Evolutionary conservation across 2,888 invertebrate species (phyloP).

Genomic region (Drosophila cyrtoloma): DNA sequence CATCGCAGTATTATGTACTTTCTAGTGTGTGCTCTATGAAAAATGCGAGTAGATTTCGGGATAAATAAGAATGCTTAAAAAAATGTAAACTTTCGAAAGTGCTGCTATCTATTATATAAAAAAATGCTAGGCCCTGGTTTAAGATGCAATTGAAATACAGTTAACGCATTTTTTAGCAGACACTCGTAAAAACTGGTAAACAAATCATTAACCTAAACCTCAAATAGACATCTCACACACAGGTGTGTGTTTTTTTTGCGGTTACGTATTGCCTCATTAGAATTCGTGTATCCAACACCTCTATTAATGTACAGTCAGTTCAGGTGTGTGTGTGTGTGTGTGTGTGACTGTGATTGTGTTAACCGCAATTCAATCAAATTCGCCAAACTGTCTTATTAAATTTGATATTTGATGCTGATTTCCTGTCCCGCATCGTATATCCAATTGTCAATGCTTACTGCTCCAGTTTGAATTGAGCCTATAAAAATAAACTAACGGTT

Average conservation of each 20-base stretch:
- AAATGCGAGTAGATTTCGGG: slow-evolving; percentile 70
- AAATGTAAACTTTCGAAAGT: slow-evolving; percentile 43
- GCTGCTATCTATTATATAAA: not conserved
- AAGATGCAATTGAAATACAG: slow-evolving; percentile 8
- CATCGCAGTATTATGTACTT: slow-evolving; percentile 5
- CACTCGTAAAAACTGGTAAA: slow-evolving; percentile 25
- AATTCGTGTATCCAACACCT: slow-evolving; percentile 27
- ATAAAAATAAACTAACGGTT: slow-evolving; percentile 3
- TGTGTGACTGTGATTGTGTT: not conserved
- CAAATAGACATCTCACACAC: slow-evolving; percentile 20
- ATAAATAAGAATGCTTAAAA: slow-evolving; percentile 35
- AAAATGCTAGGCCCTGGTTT: slow-evolving; percentile 15
- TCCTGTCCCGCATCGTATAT: slow-evolving; percentile 68
- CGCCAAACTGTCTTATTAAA: slow-evolving; percentile 46
- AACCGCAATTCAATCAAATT: slow-evolving; percentile 57
- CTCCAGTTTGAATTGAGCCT: slow-evolving; percentile 21
- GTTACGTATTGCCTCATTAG: slow-evolving; percentile 39
- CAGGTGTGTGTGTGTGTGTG: not conserved
- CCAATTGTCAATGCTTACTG: slow-evolving; percentile 37
- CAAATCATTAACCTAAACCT: slow-evolving; percentile 29
- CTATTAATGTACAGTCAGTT: slow-evolving; percentile 16
- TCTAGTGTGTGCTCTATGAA: slow-evolving; percentile 57
- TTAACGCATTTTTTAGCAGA: not conserved
- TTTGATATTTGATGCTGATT: slow-evolving; percentile 58
- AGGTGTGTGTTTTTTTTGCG: slow-evolving; percentile 28